Evolutionary conservation across 2,113 vertebrate genomes (phyloP).

Genomic region (Dicaeum eximium): DNA sequence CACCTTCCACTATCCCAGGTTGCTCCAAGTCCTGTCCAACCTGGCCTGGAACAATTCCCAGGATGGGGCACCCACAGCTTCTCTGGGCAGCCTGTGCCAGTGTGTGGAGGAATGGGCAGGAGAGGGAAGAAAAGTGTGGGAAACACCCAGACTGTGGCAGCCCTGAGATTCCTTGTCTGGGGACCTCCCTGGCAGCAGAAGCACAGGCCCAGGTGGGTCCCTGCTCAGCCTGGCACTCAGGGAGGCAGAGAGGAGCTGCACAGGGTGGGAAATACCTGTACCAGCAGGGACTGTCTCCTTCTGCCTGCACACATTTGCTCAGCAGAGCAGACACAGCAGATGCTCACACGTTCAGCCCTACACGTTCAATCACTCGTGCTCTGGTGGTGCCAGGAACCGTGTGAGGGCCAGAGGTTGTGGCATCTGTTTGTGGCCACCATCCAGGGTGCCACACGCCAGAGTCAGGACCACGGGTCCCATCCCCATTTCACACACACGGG

Average conservation of each 20-base stretch:
- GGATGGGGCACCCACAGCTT: neutral
- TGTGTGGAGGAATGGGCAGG: fast-evolving
- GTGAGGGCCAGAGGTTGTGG: neutral
- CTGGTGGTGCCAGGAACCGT: fast-evolving
- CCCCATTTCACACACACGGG: fast-evolving
- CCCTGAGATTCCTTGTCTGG: fast-evolving
- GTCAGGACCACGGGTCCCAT: fast-evolving
- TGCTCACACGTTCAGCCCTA: neutral
- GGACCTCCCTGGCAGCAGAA: neutral
- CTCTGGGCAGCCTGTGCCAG: neutral
- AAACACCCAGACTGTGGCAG: neutral
- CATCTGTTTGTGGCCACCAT: neutral
- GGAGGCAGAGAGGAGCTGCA: neutral
- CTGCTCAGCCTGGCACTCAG: neutral
- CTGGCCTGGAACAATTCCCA: neutral
- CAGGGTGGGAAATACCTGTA: neutral
- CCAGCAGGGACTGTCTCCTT: neutral
- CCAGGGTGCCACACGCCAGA: fast-evolving
- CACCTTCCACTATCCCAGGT: neutral
- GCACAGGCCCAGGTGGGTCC: neutral
- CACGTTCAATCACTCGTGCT: neutral
- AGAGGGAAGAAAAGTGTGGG: neutral
- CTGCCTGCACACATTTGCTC: conserved; percentile 34
- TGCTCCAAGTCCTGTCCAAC: neutral
- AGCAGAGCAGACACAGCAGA: neutral